Percentiles rank a stretch among this genome's conserved stretches.
phyloP scores from a whole-genome alignment of 2,797 vertebrate genomes.

The Mormyrus proboscirostris region DNA sequence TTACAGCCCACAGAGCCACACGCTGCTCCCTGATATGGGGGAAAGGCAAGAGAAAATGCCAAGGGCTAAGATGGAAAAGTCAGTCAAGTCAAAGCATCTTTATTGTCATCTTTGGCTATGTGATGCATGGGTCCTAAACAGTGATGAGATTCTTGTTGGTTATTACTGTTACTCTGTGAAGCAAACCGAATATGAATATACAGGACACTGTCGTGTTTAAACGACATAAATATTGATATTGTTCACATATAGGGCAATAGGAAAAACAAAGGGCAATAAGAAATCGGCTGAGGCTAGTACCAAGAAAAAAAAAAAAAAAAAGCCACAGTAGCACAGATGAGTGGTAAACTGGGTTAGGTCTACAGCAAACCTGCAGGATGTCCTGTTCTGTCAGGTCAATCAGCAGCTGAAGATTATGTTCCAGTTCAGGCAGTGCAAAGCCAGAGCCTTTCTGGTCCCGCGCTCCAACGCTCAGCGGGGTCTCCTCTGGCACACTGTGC shows the following conservation, averaged over 20 bases:
- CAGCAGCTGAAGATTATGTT: constrained; percentile 95
- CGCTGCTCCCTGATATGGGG: neutral
- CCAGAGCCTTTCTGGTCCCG: constrained; percentile 75
- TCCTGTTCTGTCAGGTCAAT: constrained; percentile 96
- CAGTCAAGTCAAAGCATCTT: neutral
- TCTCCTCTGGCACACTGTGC: constrained; percentile 85
- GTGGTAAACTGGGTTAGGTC: neutral
- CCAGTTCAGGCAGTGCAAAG: constrained; percentile 85
- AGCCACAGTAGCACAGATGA: neutral
- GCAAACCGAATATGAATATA: neutral
- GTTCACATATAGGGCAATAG: neutral
- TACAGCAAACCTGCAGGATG: constrained; percentile 76
- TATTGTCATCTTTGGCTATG: neutral
- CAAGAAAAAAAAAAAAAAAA: neutral
- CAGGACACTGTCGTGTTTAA: neutral
- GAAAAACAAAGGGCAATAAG: neutral
- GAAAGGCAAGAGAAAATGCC: neutral
- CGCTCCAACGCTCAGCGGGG: constrained; percentile 53
- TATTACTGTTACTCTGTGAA: too few species aligned
- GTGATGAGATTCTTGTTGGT: neutral
- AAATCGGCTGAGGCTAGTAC: neutral
- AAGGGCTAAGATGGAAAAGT: neutral
- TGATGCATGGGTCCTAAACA: neutral
- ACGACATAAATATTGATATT: neutral
- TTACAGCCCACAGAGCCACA: neutral